Conservation (phyloP, 2,888 invertebrate species). For the Eudasyphora cyanicolor region DNA sequence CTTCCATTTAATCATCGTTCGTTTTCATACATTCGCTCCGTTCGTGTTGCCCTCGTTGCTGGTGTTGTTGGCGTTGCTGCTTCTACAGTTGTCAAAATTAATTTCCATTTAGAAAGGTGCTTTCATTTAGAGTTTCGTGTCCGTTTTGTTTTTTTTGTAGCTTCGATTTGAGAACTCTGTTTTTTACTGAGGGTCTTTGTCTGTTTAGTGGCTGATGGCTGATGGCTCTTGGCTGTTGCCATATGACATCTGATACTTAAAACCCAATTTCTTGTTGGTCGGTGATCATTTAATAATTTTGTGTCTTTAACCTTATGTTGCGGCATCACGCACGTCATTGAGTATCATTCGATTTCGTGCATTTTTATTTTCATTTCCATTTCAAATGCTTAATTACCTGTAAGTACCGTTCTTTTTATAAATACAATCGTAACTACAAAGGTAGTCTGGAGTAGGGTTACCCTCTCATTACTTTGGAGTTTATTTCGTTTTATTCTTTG, state of each 20-base stretch:
- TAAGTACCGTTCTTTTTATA: constrained; percentile 60
- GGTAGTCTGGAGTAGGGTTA: constrained; percentile 12
- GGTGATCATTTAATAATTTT: constrained; percentile 65
- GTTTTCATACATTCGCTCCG: neutral
- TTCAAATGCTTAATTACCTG: constrained; percentile 76
- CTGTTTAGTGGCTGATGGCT: constrained; percentile 52
- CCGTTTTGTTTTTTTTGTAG: neutral
- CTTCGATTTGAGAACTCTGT: constrained; percentile 23
- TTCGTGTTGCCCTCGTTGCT: constrained; percentile 1
- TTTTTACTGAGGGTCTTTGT: constrained; percentile 48
- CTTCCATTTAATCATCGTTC: constrained; percentile 33
- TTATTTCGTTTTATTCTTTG: too few species aligned
- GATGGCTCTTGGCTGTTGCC: constrained; percentile 73
- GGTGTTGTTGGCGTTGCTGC: constrained; percentile 30
- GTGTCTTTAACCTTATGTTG: constrained; percentile 75
- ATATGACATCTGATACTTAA: constrained; percentile 72
- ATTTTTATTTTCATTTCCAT: constrained; percentile 16
- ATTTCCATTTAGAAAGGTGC: constrained; percentile 56
- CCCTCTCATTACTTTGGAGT: too few species aligned
- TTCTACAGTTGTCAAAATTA: constrained; percentile 40
- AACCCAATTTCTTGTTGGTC: constrained; percentile 54
- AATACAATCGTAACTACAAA: neutral
- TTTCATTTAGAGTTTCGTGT: constrained; percentile 44
- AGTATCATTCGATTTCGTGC: constrained; percentile 31
- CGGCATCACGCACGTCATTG: constrained; percentile 73